A percentile compares a stretch with the other conserved stretches of the same genome.
These are phyloP conservation scores for Venustoraphidia nigricollis DNA, from an alignment of 2,888 invertebrate species.

Conservation along the genomic window DNA sequence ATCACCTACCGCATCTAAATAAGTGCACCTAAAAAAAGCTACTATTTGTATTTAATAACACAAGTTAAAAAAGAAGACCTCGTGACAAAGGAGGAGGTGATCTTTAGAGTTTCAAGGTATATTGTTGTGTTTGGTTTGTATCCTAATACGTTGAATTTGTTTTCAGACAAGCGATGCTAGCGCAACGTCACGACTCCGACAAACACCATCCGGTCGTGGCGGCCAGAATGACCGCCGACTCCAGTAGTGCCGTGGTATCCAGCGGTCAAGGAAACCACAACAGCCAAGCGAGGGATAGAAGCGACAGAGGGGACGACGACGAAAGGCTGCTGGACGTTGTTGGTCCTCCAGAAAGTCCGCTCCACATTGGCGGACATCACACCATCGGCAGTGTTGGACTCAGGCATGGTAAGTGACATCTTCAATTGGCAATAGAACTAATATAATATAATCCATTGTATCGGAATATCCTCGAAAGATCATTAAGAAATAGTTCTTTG, in stretches of 20 bases:
- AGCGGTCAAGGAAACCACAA: constrained; percentile 6
- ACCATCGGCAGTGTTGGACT: constrained; percentile 22
- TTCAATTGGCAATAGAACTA: too few relatives aligned
- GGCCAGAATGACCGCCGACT: constrained; percentile 29
- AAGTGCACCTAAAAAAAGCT: too few relatives aligned
- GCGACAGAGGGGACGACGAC: constrained; percentile 64
- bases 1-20: too few relatives aligned
- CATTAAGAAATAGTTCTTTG: too few relatives aligned
- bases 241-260: constrained; percentile 20
- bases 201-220: constrained; percentile 28
- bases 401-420: constrained; percentile 1
- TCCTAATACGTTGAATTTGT: constrained; percentile 5
- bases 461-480: too few relatives aligned
- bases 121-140: too few relatives aligned
- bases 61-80: too few relatives aligned
- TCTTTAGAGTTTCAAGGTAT: too few relatives aligned
- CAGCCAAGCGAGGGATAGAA: constrained; percentile 15
- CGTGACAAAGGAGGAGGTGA: too few relatives aligned
- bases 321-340: constrained; percentile 78
- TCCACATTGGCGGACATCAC: constrained; percentile 38
- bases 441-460: too few relatives aligned
- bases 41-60: too few relatives aligned
- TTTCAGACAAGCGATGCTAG: constrained; percentile 61
- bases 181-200: constrained; percentile 35
- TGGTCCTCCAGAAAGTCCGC: constrained; percentile 70